Evolutionary conservation across 1,140 invertebrate genomes (phyloP), one percentile per base, ranked within the genome.

Genomic region (Cherax quadricarinatus): DNA sequence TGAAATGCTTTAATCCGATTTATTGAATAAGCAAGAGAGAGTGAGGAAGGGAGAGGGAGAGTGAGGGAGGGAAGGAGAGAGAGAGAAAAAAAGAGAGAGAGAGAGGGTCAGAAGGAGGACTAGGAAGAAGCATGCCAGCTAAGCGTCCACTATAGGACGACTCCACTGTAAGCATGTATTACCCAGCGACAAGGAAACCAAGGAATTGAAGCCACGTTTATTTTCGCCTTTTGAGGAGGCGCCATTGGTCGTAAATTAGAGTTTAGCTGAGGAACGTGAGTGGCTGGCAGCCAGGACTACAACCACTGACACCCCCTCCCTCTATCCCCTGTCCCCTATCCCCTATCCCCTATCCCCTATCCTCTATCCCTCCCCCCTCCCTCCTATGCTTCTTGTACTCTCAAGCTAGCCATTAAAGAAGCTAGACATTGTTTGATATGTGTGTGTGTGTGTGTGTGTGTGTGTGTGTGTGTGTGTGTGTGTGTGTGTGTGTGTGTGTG

Each of bases 1-100:
- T 9, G 73, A 57, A 88, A 57, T 75, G 73, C 70, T 88, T 88
- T 88, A 88, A 88, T 88, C 86, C 86, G 86, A 88, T 88, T 88
- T 79, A 24, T 78, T 79, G 53, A 88, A 79, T 86, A 73, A 73
- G 41, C 12, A 14, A 57, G 12, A 14, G 53, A 57, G 53, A 57
- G 82, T 30, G 62, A 16, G 16, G 30, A 24, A 85, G 83, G 30
- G 30, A 16, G 83, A 85, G 83, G 14, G 57, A 24, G 30, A 48
- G n/a, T 7, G 53, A 41, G 83, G 7, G 83, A 57, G 53, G 12
- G 53, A 14, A 14, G 12, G 82, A 62, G 30, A 16, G 16, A 9
- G 78, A 57, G 80, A 82, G 49, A 79, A 51, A 82, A 82, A 30
- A 48, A 62, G 30, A 16, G 16, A 9, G 78, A 57, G 80, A 82